Conservation (phyloP, 2,113 vertebrate genomes). For the Tautogolabrus adspersus region DNA sequence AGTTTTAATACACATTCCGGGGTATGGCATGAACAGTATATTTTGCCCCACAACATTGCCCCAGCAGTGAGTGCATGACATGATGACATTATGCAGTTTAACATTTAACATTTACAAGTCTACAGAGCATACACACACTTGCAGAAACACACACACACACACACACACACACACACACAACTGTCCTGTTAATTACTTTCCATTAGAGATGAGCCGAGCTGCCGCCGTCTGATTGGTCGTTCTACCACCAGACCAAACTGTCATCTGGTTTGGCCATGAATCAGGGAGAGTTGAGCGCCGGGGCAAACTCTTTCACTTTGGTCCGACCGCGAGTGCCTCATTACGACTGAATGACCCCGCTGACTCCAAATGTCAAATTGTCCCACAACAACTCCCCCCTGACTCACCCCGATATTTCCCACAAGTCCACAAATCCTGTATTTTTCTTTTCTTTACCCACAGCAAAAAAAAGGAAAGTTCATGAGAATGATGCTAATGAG, state of each 20-base stretch:
- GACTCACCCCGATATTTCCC: slow-evolving; percentile 77
- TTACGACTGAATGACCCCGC: slow-evolving; percentile 87
- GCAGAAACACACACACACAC: slow-evolving; percentile 28
- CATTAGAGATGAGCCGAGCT: slow-evolving; percentile 89
- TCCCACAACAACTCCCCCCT: slow-evolving; percentile 39
- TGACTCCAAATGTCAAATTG: slow-evolving; percentile 85
- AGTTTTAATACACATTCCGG: too few species aligned
- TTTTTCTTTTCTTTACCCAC: slow-evolving; percentile 79
- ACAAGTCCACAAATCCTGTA: slow-evolving; percentile 77
- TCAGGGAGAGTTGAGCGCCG: slow-evolving; percentile 83
- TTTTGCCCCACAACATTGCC: background rate
- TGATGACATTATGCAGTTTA: background rate
- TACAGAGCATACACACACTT: slow-evolving; percentile 5
- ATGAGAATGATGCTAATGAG: slow-evolving; percentile 91
- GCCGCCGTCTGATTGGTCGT: slow-evolving; percentile 80
- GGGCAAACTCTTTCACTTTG: slow-evolving; percentile 82
- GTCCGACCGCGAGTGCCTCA: slow-evolving; percentile 80
- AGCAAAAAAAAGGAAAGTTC: slow-evolving; percentile 72
- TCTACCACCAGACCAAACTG: slow-evolving; percentile 79
- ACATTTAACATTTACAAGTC: background rate
- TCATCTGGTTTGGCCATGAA: slow-evolving; percentile 69
- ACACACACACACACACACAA: slow-evolving; percentile 36
- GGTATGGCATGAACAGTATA: too few species aligned
- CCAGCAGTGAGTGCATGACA: background rate
- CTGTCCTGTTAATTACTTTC: slow-evolving; percentile 86